Base-by-base conservation (phyloP, 2,888 invertebrate genomes). In the Epiblema foenella region DNA sequence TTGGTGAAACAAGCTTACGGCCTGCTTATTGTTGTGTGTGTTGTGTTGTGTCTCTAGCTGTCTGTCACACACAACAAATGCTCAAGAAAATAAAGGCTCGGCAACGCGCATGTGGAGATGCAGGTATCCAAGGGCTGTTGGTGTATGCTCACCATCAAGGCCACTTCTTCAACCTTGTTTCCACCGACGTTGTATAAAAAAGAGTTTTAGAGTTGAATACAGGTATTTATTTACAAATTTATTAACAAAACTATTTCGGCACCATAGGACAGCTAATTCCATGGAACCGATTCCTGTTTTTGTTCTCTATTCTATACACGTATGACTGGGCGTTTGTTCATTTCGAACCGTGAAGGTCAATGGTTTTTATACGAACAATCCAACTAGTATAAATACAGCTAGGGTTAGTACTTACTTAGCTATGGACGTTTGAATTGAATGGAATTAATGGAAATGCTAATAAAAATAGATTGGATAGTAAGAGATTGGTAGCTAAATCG, bases 301-400 rank as follows among this genome's bases (percentile, higher is more conserved):
- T 70, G 56, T 71, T 66, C 24, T 17, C 56, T 37, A 60, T 66
- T 71, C 70, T 66, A 71, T 71, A 62, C 56, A 37, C 56, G 60
- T 64, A 60, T 58, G 51, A 52, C 49, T 54, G 20, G 11, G 37
- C 37, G 58, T 60, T 69, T 52, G 39, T 66, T 51, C 52, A 29
- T 18, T 66, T 54, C 65, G 54, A 71, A 71, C 60, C 60, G 60
- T 71, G 70, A 71, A 71, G 70, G 70, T 62, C 70, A 54, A 39
- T 69, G 15, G 59, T 62, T 71, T 69, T 66, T 71, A 60, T 66
- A 39, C 66, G 24, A 49, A 46, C 56, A 66, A 71, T 54, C 60
- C 49, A n/a, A n/a, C n/a, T n/a, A 10, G 54, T 46, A 46, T 56
- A 68, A 68, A 68, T 69, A 70, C 49, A 65, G 42, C 59, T 65